Percentiles rank a stretch among this genome's conserved stretches.
These are phyloP conservation scores for Lycodopsis pacificus DNA, from an alignment of 2,797 vertebrate species.

Conservation along the genomic window DNA sequence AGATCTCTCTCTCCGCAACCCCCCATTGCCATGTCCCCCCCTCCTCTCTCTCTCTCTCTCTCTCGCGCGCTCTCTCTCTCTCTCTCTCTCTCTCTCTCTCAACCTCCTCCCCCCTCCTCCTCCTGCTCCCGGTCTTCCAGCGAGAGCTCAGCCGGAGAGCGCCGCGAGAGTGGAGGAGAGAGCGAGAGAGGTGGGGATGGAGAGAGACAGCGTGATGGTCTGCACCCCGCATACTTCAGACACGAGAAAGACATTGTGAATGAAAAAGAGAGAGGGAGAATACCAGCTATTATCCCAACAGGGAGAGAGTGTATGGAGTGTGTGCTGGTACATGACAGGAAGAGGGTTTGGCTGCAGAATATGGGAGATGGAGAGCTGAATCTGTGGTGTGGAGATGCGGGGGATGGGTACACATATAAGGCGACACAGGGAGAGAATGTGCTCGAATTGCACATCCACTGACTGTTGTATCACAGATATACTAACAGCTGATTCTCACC, in stretches of 20 bases:
- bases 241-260: constrained; percentile 64
- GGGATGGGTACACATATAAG: constrained; percentile 67
- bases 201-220: constrained; percentile 65
- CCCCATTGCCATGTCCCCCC: constrained; percentile 86
- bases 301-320: constrained; percentile 29
- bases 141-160: constrained; percentile 77
- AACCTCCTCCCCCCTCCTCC: constrained; percentile 53
- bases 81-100: constrained; percentile 25
- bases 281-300: constrained; percentile 52
- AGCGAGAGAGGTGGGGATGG: constrained; percentile 60
- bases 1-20: constrained; percentile 87
- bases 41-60: constrained; percentile 69
- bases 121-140: constrained; percentile 72
- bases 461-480: constrained; percentile 69
- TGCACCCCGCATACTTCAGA: constrained; percentile 74
- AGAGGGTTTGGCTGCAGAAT: constrained; percentile 42
- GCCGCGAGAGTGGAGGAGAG: constrained; percentile 73
- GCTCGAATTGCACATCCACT: constrained; percentile 53
- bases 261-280: constrained; percentile 55
- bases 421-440: constrained; percentile 41
- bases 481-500: constrained; percentile 74
- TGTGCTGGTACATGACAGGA: constrained; percentile 39
- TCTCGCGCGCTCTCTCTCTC: constrained; percentile 65
- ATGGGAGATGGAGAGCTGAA: constrained; percentile 44
- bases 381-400: constrained; percentile 56